These are phyloP conservation scores for Clavelina lepadiformis DNA, from an alignment of 23 tunicate genomes.

Conservation along the genomic window DNA sequence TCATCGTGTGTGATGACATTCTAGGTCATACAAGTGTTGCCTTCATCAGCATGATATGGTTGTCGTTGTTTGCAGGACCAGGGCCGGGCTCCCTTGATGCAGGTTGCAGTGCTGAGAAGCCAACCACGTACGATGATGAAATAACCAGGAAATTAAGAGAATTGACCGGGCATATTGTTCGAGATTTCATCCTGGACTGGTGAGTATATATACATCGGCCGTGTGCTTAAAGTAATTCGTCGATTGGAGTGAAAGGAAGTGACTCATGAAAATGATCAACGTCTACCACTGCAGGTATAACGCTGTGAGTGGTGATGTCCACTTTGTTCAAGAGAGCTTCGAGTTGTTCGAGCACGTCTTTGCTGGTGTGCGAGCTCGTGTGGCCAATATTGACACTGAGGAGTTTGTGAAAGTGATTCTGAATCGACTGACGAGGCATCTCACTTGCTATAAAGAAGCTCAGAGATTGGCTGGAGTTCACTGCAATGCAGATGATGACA, in stretches of 20 bases:
- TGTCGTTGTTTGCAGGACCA: too few relatives aligned
- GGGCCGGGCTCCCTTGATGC: too few relatives aligned
- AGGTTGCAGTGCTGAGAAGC: too few relatives aligned
- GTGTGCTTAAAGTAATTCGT: too few relatives aligned
- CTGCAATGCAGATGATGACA: neutral
- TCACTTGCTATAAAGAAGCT: conserved; percentile 40
- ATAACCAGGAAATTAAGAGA: conserved; percentile 73
- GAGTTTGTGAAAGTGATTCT: conserved; percentile 17
- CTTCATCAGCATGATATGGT: too few relatives aligned
- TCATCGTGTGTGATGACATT: too few relatives aligned
- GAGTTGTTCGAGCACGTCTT: conserved; percentile 75
- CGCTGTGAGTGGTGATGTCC: conserved; percentile 73
- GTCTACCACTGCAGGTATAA: conserved; percentile 46
- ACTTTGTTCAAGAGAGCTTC: conserved; percentile 84
- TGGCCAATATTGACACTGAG: conserved; percentile 30
- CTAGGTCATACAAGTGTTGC: too few relatives aligned
- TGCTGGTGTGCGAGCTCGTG: conserved; percentile 25
- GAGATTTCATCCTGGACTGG: conserved; percentile 90
- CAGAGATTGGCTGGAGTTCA: too few relatives aligned
- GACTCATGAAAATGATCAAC: neutral
- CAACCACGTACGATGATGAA: conserved; percentile 50
- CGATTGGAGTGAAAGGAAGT: too few relatives aligned
- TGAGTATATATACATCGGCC: neutral
- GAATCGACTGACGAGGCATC: conserved; percentile 23
- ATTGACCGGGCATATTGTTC: conserved; percentile 59